Evolutionary conservation across 2,888 invertebrate species (phyloP).

Genomic region (Agelastica alni): DNA sequence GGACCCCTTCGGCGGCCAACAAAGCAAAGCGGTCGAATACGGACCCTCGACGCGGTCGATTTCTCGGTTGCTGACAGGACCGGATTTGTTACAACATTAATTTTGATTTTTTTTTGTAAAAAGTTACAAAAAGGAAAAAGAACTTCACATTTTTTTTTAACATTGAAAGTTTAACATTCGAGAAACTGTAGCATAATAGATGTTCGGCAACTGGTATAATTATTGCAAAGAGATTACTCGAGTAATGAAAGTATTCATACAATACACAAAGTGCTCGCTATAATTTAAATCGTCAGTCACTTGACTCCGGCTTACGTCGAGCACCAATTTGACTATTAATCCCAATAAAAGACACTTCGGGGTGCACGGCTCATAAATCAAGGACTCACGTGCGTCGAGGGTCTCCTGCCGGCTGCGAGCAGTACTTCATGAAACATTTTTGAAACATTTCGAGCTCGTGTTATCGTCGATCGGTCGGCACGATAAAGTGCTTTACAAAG

Average conservation of each 20-base stretch:
- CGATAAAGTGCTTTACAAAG: conserved; percentile 36
- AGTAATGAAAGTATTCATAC: neutral
- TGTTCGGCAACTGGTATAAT: too few relatives aligned
- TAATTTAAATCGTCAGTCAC: neutral
- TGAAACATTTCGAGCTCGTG: conserved; percentile 30
- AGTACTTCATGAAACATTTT: conserved; percentile 33
- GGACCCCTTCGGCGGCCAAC: too few relatives aligned
- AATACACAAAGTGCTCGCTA: neutral
- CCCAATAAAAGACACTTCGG: conserved; percentile 27
- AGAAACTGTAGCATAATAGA: too few relatives aligned
- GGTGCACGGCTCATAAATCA: conserved; percentile 37
- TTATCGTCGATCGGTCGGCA: conserved; percentile 34
- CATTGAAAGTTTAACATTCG: too few relatives aligned
- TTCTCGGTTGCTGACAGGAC: too few relatives aligned
- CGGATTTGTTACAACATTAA: too few relatives aligned
- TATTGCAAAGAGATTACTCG: too few relatives aligned
- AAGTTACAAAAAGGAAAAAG: too few relatives aligned
- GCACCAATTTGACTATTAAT: conserved; percentile 11
- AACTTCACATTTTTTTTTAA: too few relatives aligned
- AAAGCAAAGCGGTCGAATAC: too few relatives aligned
- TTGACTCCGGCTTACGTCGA: conserved; percentile 1
- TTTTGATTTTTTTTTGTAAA: too few relatives aligned
- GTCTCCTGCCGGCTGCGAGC: conserved; percentile 33
- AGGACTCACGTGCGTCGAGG: conserved; percentile 42
- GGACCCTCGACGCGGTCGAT: too few relatives aligned